phyloP scores from a whole-genome alignment of 2,888 invertebrate species.

The Octonoba sinensis region DNA sequence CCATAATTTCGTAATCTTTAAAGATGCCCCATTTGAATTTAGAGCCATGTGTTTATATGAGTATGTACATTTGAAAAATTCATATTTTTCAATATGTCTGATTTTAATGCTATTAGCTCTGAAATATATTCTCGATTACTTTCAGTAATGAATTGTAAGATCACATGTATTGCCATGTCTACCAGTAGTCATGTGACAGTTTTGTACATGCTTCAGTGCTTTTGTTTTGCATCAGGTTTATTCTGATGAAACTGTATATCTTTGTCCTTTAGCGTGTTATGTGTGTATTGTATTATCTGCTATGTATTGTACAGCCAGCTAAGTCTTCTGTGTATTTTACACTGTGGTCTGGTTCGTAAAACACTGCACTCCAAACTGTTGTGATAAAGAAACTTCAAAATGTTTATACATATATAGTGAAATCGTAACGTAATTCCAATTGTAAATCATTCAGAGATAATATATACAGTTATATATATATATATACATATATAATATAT shows the following conservation, averaged over 20 bases:
- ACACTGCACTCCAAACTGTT: constrained; percentile 42
- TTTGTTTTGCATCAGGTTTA: background rate
- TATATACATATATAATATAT: constrained; percentile 56
- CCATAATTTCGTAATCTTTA: no score
- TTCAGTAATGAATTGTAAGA: no score
- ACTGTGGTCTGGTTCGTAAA: constrained; percentile 16
- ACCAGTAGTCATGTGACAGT: no score
- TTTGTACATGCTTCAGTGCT: background rate
- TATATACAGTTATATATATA: constrained; percentile 37
- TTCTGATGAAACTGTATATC: background rate
- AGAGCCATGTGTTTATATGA: no score
- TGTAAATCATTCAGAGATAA: constrained; percentile 51
- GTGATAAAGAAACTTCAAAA: constrained; percentile 50
- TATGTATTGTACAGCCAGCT: constrained; percentile 22
- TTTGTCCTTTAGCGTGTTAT: background rate
- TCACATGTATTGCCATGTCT: no score
- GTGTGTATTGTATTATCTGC: constrained; percentile 19
- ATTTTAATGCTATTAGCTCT: no score
- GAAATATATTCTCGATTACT: no score
- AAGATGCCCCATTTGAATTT: no score
- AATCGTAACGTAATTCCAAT: constrained; percentile 22
- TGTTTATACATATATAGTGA: constrained; percentile 22
- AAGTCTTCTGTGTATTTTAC: constrained; percentile 35
- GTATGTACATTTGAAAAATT: no score
- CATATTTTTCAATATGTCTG: no score